A percentile compares a stretch with the other conserved stretches of the same genome.
Evolutionary conservation across 2,113 vertebrate species (phyloP).

Genomic region (Brachypteracias leptosomus): DNA sequence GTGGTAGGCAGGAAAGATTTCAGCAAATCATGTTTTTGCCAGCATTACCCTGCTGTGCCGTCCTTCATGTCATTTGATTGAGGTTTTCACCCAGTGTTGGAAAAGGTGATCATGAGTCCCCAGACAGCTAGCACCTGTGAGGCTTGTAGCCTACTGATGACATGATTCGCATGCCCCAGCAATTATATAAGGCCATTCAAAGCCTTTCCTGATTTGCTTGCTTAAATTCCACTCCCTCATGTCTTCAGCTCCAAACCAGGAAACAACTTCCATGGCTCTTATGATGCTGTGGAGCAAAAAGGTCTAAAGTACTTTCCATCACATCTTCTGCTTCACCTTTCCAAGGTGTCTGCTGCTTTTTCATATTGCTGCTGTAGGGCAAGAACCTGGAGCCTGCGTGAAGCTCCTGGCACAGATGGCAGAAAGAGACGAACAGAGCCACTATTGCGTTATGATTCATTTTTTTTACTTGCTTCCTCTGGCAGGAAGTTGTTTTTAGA

Average conservation of each 20-base stretch:
- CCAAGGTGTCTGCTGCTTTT: fast-evolving
- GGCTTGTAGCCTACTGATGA: not conserved
- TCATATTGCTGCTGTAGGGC: not conserved
- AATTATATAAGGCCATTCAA: not conserved
- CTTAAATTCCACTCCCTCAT: not conserved
- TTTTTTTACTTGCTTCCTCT: not conserved
- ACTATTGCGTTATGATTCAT: not conserved
- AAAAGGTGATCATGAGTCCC: not conserved
- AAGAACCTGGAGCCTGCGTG: not conserved
- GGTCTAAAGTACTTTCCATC: not conserved
- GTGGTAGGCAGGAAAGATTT: not conserved
- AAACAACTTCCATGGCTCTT: not conserved
- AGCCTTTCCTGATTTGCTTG: not conserved
- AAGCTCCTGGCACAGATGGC: not conserved
- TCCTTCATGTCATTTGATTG: not conserved
- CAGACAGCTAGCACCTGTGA: not conserved
- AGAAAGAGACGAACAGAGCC: not conserved
- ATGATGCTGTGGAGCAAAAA: not conserved
- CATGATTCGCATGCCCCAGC: not conserved
- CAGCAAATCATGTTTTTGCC: not conserved
- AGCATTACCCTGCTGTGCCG: not conserved
- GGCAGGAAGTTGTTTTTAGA: not conserved
- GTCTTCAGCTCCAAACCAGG: not conserved
- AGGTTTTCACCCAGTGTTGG: not conserved
- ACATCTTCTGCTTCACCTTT: not conserved